Evolutionary conservation across 2,888 invertebrate genomes (phyloP), one percentile per base, ranked within the genome.

Genomic region (Caradrina clavipalpis): DNA sequence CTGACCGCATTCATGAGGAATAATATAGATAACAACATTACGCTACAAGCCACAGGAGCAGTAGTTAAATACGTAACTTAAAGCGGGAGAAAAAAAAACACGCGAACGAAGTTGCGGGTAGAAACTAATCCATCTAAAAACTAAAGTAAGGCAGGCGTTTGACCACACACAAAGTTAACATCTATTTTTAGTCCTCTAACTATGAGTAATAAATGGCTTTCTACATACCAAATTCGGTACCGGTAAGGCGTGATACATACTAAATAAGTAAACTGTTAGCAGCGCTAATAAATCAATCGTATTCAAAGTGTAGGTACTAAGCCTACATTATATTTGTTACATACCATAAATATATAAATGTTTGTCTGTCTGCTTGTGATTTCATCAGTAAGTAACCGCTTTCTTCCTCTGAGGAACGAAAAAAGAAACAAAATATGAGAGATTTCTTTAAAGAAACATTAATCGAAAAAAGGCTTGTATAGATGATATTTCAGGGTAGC

Each of bases 191-290:
- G 54, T 60, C 1, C 47, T n/a, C 53, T 54, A 31, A 22, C 22
- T 56, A 39, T 81, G 81, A 81, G 59, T 78, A 76, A 81, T 51
- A 42, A 10, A 13, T 53, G 17, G 73, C 80, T 83, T 83, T 83
- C 82, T 80, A 80, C 72, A 54, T 73, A 73, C 78, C 74, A 60
- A 70, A 71, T 74, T 67, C 22, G 76, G 82, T 56, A 72, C 82
- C 82, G 82, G 59, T 55, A 71, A 81, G 62, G 47, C 45, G 57
- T 62, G 63, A 66, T 66, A 76, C 80, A 83, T 86, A 79, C 69
- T 63, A 75, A 82, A 69, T 69, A 81, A 31, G 76, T 61, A 67
- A 69, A 65, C 58, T 57, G 42, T 68, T 71, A 63, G 60, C 39
- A 55, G 53, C 26, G 45, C 31, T 68, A 35, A 73, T 82, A 83